Percentiles rank a stretch among this genome's conserved stretches.
Conservation (phyloP, 1,140 invertebrate genomes). For the Papilio xuthus region DNA sequence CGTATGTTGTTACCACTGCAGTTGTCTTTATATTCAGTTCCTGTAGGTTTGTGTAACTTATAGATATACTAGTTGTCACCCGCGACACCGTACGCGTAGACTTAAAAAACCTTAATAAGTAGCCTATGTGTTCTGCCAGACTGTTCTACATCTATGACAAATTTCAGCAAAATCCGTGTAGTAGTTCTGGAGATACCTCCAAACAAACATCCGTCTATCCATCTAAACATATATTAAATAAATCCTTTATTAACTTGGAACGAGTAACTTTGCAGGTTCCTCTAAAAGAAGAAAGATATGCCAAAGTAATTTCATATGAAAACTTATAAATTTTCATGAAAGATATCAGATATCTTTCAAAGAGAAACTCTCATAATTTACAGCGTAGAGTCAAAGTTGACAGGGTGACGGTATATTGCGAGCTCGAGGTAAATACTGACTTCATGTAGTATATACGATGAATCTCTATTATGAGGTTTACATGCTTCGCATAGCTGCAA, state of each 20-base stretch:
- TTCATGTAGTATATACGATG: slow-evolving; percentile 34
- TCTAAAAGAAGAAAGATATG: background rate
- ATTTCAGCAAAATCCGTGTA: too few relatives aligned
- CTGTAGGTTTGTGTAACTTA: background rate
- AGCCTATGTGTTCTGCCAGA: too few relatives aligned
- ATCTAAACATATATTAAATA: background rate
- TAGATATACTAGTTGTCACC: background rate
- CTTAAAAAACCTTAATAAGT: too few relatives aligned
- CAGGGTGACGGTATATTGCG: background rate
- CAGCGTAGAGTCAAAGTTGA: background rate
- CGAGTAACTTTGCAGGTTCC: background rate
- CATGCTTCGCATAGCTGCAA: slow-evolving; percentile 54
- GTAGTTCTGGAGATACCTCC: too few relatives aligned
- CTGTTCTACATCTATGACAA: too few relatives aligned
- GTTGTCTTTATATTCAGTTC: background rate
- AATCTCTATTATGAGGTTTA: slow-evolving; percentile 50
- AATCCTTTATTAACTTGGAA: background rate
- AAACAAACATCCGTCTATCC: too few relatives aligned
- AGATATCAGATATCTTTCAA: too few relatives aligned
- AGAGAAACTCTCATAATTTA: background rate
- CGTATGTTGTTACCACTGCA: background rate
- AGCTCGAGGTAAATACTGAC: slow-evolving; percentile 1
- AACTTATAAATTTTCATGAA: too few relatives aligned
- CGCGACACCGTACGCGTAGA: too few relatives aligned
- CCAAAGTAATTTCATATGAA: too few relatives aligned